A percentile compares a stretch with the other conserved stretches of the same genome.
Conservation (phyloP, 1,140 invertebrate genomes). For the Drosophila pectinifera region DNA sequence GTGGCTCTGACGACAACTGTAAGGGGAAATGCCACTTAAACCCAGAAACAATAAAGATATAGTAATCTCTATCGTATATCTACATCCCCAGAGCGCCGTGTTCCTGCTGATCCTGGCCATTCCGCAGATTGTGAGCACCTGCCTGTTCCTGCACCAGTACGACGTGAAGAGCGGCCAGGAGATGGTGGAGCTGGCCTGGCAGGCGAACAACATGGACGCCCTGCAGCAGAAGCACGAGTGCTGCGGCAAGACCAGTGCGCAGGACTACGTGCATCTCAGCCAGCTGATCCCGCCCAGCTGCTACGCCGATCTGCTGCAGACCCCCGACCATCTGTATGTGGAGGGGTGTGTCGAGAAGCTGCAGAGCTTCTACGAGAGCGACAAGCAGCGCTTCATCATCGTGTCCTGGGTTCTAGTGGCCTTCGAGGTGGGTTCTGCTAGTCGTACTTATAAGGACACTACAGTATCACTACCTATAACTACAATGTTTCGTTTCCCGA, state of each 20-base stretch:
- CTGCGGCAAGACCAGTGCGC: conserved; percentile 72
- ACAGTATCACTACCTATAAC: background rate
- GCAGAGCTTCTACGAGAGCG: conserved; percentile 66
- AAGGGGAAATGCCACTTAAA: background rate
- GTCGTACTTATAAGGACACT: background rate
- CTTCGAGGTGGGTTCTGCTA: conserved; percentile 58
- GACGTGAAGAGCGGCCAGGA: conserved; percentile 58
- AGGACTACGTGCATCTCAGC: conserved; percentile 71
- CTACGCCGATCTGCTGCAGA: conserved; percentile 58
- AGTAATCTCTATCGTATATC: background rate
- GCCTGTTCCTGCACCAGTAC: conserved; percentile 54
- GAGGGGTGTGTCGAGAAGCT: conserved; percentile 73
- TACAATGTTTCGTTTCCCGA: conserved; percentile 8
- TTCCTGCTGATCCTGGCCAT: conserved; percentile 72
- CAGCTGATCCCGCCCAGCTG: conserved; percentile 71
- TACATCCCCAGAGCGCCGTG: conserved; percentile 57
- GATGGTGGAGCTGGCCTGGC: conserved; percentile 70
- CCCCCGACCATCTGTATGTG: conserved; percentile 50
- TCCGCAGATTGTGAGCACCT: conserved; percentile 61
- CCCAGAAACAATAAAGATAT: background rate
- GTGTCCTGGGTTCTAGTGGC: conserved; percentile 71
- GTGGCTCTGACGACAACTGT: conserved; percentile 68
- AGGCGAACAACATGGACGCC: conserved; percentile 73
- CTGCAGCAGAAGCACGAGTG: conserved; percentile 71
- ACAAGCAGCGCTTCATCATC: conserved; percentile 63